Percentiles rank a stretch among this genome's conserved stretches.
Conservation (phyloP, 1,140 invertebrate genomes). For the Scaptodrosophila lebanonensis region DNA sequence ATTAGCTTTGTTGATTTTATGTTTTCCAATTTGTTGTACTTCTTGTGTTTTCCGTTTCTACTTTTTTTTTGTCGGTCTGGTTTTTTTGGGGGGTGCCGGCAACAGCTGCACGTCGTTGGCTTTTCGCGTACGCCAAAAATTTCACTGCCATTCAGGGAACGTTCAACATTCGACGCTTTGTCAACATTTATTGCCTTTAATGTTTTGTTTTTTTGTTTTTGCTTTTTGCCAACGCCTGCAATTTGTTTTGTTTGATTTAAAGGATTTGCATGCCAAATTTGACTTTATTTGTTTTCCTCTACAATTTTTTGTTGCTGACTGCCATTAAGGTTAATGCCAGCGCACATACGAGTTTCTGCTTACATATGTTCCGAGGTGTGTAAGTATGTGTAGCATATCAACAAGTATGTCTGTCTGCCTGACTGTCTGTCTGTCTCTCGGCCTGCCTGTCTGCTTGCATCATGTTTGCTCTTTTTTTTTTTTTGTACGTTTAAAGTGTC, state of each 20-base stretch:
- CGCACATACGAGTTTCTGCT: slow-evolving; percentile 8
- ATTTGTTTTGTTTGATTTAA: slow-evolving; percentile 66
- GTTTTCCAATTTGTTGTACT: slow-evolving; percentile 64
- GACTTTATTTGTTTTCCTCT: slow-evolving; percentile 67
- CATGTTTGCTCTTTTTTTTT: too few relatives aligned
- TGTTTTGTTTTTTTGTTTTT: slow-evolving; percentile 27
- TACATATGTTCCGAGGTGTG: too few relatives aligned
- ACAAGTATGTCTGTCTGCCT: slow-evolving; percentile 41
- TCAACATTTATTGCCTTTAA: slow-evolving; percentile 65
- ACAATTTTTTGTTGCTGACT: slow-evolving; percentile 8
- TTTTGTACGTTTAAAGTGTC: too few relatives aligned
- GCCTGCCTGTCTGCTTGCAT: too few relatives aligned
- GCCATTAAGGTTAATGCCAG: slow-evolving; percentile 24
- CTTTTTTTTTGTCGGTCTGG: too few relatives aligned
- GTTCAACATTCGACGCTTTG: slow-evolving; percentile 43
- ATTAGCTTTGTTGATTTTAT: slow-evolving; percentile 74
- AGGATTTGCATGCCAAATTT: slow-evolving; percentile 70
- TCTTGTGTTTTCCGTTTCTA: slow-evolving; percentile 31
- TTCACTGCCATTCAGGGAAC: slow-evolving; percentile 50
- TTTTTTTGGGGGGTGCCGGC: background rate
- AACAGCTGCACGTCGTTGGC: background rate
- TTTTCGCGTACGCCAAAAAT: slow-evolving; percentile 32
- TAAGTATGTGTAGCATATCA: too few relatives aligned
- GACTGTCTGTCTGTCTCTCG: slow-evolving; percentile 23
- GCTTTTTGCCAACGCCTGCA: slow-evolving; percentile 17